Percentiles rank a stretch among this genome's conserved stretches.
phyloP scores from a whole-genome alignment of 2,113 vertebrate species.

The Natator depressus region DNA sequence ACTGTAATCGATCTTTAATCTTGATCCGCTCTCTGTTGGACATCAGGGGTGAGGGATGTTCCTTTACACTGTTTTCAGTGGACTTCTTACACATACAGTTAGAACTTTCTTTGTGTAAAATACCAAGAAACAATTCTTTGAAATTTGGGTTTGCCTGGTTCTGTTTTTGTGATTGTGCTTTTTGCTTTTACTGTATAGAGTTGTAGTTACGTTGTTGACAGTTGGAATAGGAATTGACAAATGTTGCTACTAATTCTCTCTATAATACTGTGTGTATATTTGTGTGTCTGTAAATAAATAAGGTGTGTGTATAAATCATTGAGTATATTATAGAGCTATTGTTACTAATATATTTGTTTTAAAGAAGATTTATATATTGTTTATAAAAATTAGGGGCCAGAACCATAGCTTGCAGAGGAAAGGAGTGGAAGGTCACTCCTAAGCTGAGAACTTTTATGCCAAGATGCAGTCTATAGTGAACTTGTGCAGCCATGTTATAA shows the following conservation, averaged over 20 bases:
- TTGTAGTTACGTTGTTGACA: background rate
- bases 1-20: background rate
- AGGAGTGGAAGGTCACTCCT: constrained; percentile 21
- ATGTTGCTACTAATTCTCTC: background rate
- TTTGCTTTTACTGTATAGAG: background rate
- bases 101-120: background rate
- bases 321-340: background rate
- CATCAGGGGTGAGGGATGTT: background rate
- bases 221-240: background rate
- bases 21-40: background rate
- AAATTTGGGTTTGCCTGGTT: background rate
- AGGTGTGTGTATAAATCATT: background rate
- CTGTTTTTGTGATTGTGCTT: background rate
- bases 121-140: background rate
- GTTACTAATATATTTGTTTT: rapidly evolving
- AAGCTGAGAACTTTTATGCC: background rate
- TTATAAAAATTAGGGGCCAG: background rate
- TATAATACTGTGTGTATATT: background rate
- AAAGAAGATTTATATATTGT: background rate
- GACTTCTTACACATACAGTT: background rate
- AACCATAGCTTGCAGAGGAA: background rate
- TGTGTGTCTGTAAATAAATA: background rate
- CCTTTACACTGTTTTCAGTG: background rate
- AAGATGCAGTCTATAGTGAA: constrained; percentile 10
- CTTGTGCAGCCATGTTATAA: constrained; percentile 51